Percentiles rank a stretch among this genome's conserved stretches.
These are phyloP conservation scores for Phyllotreta striolata DNA, from an alignment of 2,888 invertebrate species.

Conservation along the genomic window DNA sequence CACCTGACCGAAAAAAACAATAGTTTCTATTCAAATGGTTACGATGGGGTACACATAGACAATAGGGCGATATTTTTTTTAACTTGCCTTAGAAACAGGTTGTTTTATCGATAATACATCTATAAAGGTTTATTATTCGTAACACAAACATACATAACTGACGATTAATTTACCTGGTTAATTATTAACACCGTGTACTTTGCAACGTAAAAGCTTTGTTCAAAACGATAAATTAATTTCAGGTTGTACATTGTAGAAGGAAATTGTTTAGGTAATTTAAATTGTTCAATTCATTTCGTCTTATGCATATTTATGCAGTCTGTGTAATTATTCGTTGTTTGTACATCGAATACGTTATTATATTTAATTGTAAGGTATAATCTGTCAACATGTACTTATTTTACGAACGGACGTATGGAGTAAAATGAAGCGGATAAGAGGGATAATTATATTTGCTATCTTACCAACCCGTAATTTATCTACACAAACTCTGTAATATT, in stretches of 20 bases:
- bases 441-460: constrained; percentile 11
- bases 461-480: constrained; percentile 10
- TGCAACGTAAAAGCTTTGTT: too few species aligned
- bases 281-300: constrained; percentile 18
- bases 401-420: constrained; percentile 15
- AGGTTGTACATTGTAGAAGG: constrained; percentile 1
- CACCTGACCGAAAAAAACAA: constrained; percentile 23
- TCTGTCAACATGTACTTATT: constrained; percentile 33
- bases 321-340: constrained; percentile 33
- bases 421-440: constrained; percentile 18
- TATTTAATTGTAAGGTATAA: constrained; percentile 33
- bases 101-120: constrained; percentile 11
- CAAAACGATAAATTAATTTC: constrained; percentile 5
- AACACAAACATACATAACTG: too few species aligned
- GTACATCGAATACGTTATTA: constrained; percentile 22
- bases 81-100: constrained; percentile 6
- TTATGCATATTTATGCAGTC: constrained; percentile 30
- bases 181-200: too few species aligned
- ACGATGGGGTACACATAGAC: constrained; percentile 19
- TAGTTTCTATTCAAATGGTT: constrained; percentile 21
- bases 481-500: neutral
- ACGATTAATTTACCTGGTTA: too few species aligned
- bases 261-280: constrained; percentile 11
- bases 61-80: constrained; percentile 15
- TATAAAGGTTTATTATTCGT: neutral